Evolutionary conservation across 1,140 invertebrate genomes (phyloP), one percentile per base, ranked within the genome.

Genomic region (Drosophila biarmipes): DNA sequence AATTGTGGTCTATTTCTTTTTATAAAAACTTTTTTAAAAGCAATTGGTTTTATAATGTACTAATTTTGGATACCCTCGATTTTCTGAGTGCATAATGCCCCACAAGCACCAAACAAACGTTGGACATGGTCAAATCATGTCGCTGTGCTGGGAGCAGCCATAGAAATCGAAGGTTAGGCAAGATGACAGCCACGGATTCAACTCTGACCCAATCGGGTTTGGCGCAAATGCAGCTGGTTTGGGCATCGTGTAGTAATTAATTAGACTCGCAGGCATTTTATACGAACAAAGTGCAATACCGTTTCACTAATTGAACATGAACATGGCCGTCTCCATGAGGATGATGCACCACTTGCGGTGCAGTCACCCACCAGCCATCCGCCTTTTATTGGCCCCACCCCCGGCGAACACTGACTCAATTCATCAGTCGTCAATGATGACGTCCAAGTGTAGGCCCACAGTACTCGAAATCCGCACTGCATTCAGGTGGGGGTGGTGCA

Each of bases 211-310:
- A 51, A 49, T 63, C 59, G 59, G 63, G 37, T 14, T 58, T 35
- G 55, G 24, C 56, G 40, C 51, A 55, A 55, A 54, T 69, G 49
- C 64, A 55, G 37, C 49, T 67, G 51, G 57, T 51, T 45, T 43
- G 45, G 35, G 34, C 15, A 59, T 73, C 59, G 62, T 63, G 53
- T 68, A 49, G 73, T 84, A 84, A 90, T 89, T 89, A 90, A 89
- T 89, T 89, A 89, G 85, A 89, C 84, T 89, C 64, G 79, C 76
- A 89, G 84, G 84, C 84, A 90, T 90, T 87, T 84, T 84, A 67
- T 76, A 78, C 73, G 79, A 80, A 73, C 76, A 64, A 72, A 77
- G 79, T 67, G 56, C 69, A 64, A 64, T 38, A 54, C 68, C 58
- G 40, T 42, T 63, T 78, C 63, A 80, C 84, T 89, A 89, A 90